A percentile compares a stretch with the other conserved stretches of the same genome.
These are phyloP conservation scores for Steatornis caripensis DNA, from an alignment of 2,113 vertebrate species.

Conservation along the genomic window DNA sequence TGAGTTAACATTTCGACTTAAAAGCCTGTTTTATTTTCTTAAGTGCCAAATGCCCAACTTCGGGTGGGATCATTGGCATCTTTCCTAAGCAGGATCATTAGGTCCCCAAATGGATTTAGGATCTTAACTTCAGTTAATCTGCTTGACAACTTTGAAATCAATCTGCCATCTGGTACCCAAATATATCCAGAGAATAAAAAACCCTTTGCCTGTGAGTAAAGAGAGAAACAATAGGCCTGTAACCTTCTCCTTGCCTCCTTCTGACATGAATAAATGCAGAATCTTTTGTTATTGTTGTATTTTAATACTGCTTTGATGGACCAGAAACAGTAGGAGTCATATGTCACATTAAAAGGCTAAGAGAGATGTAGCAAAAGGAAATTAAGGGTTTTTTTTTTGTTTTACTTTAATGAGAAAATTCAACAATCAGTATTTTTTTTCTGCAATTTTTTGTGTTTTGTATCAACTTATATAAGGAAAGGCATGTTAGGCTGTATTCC, in stretches of 20 bases:
- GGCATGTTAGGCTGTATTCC: not conserved
- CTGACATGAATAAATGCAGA: not conserved
- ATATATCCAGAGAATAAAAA: conserved; percentile 15
- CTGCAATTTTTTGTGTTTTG: rapidly evolving
- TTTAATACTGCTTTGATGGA: not conserved
- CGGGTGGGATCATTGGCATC: not conserved
- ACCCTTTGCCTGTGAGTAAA: not conserved
- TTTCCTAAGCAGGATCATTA: not conserved
- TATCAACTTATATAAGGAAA: not conserved
- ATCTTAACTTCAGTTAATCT: conserved; percentile 22
- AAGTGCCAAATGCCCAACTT: not conserved
- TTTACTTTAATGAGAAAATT: not conserved
- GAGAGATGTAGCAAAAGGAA: not conserved
- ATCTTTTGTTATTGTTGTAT: not conserved
- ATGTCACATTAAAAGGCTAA: not conserved
- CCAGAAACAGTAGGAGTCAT: not conserved
- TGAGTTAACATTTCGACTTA: not conserved
- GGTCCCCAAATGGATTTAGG: not conserved
- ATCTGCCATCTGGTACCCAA: conserved; percentile 13
- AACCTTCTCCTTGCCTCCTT: not conserved
- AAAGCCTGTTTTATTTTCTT: not conserved
- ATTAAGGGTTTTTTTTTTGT: not conserved
- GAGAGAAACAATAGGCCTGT: not conserved
- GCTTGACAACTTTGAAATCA: conserved; percentile 3
- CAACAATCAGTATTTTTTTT: not conserved